Conservation (phyloP, 2,113 vertebrate genomes). For the Macrotus californicus region DNA sequence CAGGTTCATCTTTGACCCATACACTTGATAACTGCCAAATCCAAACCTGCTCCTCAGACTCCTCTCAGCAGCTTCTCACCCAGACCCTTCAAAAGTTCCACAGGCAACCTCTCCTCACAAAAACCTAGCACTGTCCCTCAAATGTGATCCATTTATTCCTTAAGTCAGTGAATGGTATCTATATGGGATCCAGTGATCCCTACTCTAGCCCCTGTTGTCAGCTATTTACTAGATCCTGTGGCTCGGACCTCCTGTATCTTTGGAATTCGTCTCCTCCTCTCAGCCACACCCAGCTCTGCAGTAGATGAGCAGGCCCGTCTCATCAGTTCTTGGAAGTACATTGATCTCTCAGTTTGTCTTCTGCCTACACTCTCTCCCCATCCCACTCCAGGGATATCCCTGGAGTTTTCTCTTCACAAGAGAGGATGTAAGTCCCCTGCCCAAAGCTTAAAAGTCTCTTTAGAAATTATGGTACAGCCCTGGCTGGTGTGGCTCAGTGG, state of each 20-base stretch:
- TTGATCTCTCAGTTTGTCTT: neutral
- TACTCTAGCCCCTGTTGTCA: neutral
- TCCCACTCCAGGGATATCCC: neutral
- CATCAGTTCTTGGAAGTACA: neutral
- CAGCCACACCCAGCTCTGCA: rapidly evolving
- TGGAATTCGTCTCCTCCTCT: neutral
- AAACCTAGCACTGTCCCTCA: neutral
- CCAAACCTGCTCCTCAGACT: neutral
- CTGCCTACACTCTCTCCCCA: neutral
- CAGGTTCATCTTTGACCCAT: neutral
- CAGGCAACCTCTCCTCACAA: neutral
- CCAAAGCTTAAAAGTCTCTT: neutral
- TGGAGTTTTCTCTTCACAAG: neutral
- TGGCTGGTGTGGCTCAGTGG: too few species aligned
- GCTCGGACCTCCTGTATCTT: neutral
- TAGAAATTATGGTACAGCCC: neutral
- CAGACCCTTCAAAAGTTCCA: neutral
- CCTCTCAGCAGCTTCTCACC: neutral
- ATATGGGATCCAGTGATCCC: too few species aligned
- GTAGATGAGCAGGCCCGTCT: neutral
- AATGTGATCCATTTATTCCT: neutral
- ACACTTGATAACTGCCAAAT: neutral
- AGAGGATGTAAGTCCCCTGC: neutral
- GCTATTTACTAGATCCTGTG: neutral
- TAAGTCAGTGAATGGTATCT: neutral